These are phyloP conservation scores for Microcebus griseorufus DNA, from an alignment of 2,113 vertebrate genomes.

Conservation along the genomic window DNA sequence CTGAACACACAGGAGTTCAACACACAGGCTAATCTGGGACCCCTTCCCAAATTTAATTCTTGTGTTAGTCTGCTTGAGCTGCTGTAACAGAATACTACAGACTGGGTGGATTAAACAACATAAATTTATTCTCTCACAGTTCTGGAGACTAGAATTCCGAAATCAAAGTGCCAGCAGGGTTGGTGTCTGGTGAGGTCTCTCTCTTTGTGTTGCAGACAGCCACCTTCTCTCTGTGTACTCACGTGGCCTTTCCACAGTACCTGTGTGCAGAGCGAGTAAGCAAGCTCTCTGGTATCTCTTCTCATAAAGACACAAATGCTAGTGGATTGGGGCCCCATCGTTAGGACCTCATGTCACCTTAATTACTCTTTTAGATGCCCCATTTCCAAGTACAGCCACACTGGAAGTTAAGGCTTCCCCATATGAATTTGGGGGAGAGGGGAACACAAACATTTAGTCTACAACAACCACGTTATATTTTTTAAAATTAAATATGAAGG, in stretches of 20 bases:
- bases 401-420: not conserved
- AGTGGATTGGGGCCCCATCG: no score
- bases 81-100: not conserved
- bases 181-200: not conserved
- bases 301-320: not conserved
- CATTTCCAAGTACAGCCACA: not conserved
- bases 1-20: not conserved
- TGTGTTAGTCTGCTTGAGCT: not conserved
- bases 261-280: rapidly evolving
- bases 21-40: not conserved
- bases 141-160: not conserved
- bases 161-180: not conserved
- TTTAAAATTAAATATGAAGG: not conserved
- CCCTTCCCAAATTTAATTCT: not conserved
- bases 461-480: not conserved
- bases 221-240: not conserved
- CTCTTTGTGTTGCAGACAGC: not conserved
- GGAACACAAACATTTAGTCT: not conserved
- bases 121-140: not conserved
- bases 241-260: not conserved
- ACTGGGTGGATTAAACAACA: not conserved
- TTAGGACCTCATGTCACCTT: not conserved
- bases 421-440: not conserved
- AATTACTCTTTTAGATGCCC: not conserved
- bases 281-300: not conserved